Evolutionary conservation across 2,888 invertebrate genomes (phyloP), one percentile per base, ranked within the genome.

Genomic region (Leptopilina myrica): DNA sequence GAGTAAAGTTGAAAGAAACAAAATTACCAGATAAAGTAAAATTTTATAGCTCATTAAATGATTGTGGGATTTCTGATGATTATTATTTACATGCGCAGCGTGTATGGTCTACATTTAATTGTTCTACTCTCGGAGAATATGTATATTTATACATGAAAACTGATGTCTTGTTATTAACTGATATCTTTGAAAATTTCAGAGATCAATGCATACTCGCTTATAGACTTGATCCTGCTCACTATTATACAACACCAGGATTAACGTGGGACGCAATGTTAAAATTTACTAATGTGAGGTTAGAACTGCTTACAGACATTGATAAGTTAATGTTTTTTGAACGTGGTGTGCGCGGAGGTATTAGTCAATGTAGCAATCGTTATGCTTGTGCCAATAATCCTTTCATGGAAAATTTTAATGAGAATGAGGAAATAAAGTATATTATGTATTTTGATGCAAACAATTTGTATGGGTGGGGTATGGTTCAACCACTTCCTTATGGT

Each of bases 381-480:
- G 83, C 84, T 1, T 64, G 69, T 14, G 86, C 85, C 8, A 87
- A 87, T 69, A 85, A 85, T 78, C 67, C 73, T 53, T 85, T 81
- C 62, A 84, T 84, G 83, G 33, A 33, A 33, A 33, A 33, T 33
- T 33, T 33, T 33, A 33, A 33, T 33, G 3, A 33, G 33, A 33
- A 33, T 33, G 33, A 33, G 33, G 33, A 33, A 33, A 33, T 33
- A 2, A 33, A 33, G 33, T 33, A 33, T 33, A 33, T 33, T 33
- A 33, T 33, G 33, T 33, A 33, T 33, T 33, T 33, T 33, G 33
- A 33, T 33, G 33, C 33, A 33, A 33, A 33, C 33, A 33, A 33
- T 33, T 33, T 33, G 33, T 33, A 33, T 33, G 33, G 62, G n/a
- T 87, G 86, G 85, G 89, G 89, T 3, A 88, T 91, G 89, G 83